Percentiles rank a stretch among this genome's conserved stretches.
Evolutionary conservation across 2,113 vertebrate genomes (phyloP).

Genomic region (Pseudonaja textilis): DNA sequence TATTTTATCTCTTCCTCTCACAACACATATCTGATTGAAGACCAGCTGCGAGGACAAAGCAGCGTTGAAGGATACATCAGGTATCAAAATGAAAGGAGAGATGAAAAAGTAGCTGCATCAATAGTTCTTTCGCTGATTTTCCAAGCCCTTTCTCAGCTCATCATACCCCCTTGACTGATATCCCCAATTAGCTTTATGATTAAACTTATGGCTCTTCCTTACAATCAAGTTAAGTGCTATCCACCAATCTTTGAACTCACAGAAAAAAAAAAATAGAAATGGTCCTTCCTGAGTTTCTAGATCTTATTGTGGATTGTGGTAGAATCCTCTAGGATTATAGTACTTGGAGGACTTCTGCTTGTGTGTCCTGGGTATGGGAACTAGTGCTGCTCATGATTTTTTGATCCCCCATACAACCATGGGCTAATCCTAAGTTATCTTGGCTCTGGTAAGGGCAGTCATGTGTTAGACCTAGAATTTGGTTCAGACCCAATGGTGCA

Average conservation of each 20-base stretch:
- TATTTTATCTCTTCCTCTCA: constrained; percentile 96
- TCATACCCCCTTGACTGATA: not conserved
- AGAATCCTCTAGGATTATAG: not conserved
- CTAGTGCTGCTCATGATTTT: not conserved
- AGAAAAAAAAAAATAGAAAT: not conserved
- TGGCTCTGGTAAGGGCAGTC: not conserved
- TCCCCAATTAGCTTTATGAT: not conserved
- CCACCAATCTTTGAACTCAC: not conserved
- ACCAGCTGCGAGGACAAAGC: constrained; percentile 92
- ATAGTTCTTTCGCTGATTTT: not conserved
- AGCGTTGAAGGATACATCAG: constrained; percentile 94
- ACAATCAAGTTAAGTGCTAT: not conserved
- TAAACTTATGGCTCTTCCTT: not conserved
- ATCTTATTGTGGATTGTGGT: not conserved
- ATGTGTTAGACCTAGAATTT: not conserved
- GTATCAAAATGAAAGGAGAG: constrained; percentile 57
- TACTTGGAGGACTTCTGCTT: not conserved
- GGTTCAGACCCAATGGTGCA: not conserved
- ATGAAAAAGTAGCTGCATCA: not conserved
- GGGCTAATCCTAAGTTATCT: not conserved
- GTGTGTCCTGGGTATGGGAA: not conserved
- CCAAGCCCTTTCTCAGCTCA: not conserved
- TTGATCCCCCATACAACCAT: not conserved
- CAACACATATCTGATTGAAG: constrained; percentile 93
- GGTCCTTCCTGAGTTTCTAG: not conserved